Conservation (phyloP, 2,888 invertebrate species). For the Torymus auratus region DNA sequence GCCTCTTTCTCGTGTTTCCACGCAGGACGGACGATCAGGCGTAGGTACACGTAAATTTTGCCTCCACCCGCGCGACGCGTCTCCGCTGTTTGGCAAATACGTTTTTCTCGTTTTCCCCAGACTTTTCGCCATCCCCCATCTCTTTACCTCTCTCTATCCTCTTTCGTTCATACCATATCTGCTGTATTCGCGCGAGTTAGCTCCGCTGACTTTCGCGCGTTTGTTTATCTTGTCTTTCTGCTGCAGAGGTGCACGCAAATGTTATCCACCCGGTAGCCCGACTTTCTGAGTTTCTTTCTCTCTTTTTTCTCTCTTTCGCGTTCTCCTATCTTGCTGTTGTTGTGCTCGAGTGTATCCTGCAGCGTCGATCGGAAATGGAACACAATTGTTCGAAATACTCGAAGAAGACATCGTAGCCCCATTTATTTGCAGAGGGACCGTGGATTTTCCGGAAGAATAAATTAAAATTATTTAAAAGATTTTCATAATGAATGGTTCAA, state of each 20-base stretch:
- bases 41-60: conserved; percentile 20
- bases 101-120: neutral
- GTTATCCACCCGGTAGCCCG: too few relatives aligned
- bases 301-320: too few relatives aligned
- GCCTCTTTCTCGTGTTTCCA: too few relatives aligned
- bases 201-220: conserved; percentile 29
- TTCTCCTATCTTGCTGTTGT: neutral
- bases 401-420: neutral
- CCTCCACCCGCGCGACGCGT: neutral
- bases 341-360: conserved; percentile 13
- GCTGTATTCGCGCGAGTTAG: conserved; percentile 30
- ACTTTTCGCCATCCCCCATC: too few relatives aligned
- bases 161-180: neutral
- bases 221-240: conserved; percentile 48
- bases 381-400: neutral
- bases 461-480: too few relatives aligned
- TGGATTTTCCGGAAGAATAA: too few relatives aligned
- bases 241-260: neutral
- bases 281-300: neutral
- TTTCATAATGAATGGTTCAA: too few relatives aligned
- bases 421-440: neutral
- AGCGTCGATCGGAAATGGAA: conserved; percentile 9
- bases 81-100: conserved; percentile 25
- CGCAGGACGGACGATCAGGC: too few relatives aligned
- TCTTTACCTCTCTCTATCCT: neutral